Evolutionary conservation across 2,888 invertebrate genomes (phyloP).

Genomic region (Anarsia innoxiella): DNA sequence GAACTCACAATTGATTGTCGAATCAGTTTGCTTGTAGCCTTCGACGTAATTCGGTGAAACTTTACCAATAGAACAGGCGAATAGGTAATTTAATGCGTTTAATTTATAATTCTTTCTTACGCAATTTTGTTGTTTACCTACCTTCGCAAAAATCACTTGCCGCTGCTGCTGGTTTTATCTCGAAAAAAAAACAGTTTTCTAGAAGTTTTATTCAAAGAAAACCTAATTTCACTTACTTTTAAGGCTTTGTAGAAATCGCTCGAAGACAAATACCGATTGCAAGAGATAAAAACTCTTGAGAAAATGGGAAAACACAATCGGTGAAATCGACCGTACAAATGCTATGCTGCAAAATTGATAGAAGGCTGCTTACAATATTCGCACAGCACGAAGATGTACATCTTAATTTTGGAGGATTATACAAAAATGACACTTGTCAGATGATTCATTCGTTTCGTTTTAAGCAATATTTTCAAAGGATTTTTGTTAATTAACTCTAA

Average conservation of each 20-base stretch:
- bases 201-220: not conserved
- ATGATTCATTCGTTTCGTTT: constrained; percentile 25
- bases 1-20: not conserved
- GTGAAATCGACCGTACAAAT: constrained; percentile 21
- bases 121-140: constrained; percentile 25
- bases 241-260: constrained; percentile 19
- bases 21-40: not conserved
- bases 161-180: no score
- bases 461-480: not conserved
- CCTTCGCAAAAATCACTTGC: constrained; percentile 13
- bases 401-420: constrained; percentile 25
- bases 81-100: not conserved
- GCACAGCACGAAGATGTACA: no score
- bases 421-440: constrained; percentile 29
- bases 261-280: constrained; percentile 15
- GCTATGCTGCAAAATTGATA: constrained; percentile 1
- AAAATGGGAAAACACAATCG: constrained; percentile 21
- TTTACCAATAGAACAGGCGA: constrained; percentile 1
- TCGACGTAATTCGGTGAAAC: not conserved
- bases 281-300: constrained; percentile 19
- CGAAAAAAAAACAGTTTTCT: no score
- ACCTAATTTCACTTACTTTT: not conserved
- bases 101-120: constrained; percentile 18
- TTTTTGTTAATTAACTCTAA: no score
- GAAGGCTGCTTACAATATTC: no score